Percentiles rank a stretch among this genome's conserved stretches.
Evolutionary conservation across 2,113 vertebrate species (phyloP).

Genomic region (Daubentonia madagascariensis): DNA sequence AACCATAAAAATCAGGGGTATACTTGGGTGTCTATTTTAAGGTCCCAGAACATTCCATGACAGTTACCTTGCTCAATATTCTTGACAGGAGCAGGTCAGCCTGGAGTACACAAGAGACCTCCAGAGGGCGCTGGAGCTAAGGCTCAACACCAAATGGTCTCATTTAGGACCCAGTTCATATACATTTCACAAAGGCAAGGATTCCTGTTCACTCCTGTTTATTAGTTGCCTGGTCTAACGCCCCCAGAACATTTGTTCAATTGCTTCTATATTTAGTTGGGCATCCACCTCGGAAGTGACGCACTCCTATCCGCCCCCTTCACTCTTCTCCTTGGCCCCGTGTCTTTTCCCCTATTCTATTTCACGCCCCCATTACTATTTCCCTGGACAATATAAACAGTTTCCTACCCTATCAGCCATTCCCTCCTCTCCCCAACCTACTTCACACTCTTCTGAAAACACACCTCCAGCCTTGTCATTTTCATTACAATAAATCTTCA

Average conservation of each 20-base stretch:
- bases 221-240: neutral
- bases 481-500: neutral
- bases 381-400: neutral
- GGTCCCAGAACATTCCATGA: neutral
- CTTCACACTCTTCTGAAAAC: neutral
- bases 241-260: neutral
- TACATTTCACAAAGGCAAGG: neutral
- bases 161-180: neutral
- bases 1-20: neutral
- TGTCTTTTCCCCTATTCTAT: neutral
- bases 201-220: neutral
- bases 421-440: neutral
- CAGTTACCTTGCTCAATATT: neutral
- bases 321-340: too few species aligned
- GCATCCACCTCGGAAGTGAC: neutral
- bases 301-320: too few species aligned
- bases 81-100: neutral
- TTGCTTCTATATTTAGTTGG: neutral
- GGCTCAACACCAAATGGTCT: neutral
- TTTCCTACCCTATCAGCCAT: neutral
- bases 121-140: neutral
- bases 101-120: neutral
- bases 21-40: neutral
- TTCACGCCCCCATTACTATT: neutral
- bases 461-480: neutral